Evolutionary conservation across 2,113 vertebrate genomes (phyloP), one percentile per base, ranked within the genome.

Genomic region (Notarius lentiginosus): DNA sequence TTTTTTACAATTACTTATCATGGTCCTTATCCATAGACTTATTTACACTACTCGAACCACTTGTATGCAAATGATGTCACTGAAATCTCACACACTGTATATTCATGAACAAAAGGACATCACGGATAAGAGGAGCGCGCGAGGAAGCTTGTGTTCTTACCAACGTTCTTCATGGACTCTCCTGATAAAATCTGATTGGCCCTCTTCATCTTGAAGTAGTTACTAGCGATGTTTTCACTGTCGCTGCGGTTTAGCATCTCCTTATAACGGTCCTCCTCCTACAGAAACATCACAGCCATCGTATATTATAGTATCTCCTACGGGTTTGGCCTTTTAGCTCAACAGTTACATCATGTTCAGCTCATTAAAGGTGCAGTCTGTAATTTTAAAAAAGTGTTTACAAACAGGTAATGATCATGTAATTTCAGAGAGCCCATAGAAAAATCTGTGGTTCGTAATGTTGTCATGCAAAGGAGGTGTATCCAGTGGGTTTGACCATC

Each of bases 181-280:
- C 82, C 79, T 9, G 91, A 93, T n/a, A 98, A 95, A 88, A 97
- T 94, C 79, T 94, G 94, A 88, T 88, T 95, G 87, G 95, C 90
- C 66, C 96, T 93, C 84, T 92, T 95, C 8, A 93, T 90, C 87
- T 92, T 94, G 89, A 98, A 97, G 93, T 96, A 97, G 92, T 94
- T 97, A 87, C 89, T 97, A 91, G 97, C 96, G 0, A 96, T 94
- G 79, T 95, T 95, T 70, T 97, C 95, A 2, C 96, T 97, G 91
- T 97, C 94, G 0, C 97, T 97, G 5, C 95, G 95, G 80, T 92
- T 93, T 80, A 98, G 93, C 96, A 96, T 94, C 88, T 95, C 92
- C 86, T 94, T 96, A 87, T 96, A 97, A 60, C 93, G 90, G 87
- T 97, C 96, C 90, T 97, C 96, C 56, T 95, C 94, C 93, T 94